These are phyloP conservation scores for Lobophora halterata DNA, from an alignment of 2,888 invertebrate species.

Conservation along the genomic window DNA sequence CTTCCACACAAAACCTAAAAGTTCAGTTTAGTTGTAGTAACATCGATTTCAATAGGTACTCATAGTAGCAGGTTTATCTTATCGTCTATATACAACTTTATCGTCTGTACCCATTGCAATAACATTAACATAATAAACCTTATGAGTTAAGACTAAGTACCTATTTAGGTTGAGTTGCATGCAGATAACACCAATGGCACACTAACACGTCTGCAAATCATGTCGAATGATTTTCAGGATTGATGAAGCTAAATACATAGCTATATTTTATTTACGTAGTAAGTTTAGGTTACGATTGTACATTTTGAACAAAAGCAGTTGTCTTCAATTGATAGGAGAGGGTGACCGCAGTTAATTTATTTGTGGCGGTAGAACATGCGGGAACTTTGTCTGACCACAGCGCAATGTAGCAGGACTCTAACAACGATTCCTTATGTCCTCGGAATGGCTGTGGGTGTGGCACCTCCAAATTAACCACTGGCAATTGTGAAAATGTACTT, in stretches of 20 bases:
- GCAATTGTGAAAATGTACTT: slow-evolving; percentile 14
- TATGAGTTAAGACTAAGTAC: too few species aligned
- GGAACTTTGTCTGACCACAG: slow-evolving; percentile 61
- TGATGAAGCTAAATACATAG: too few species aligned
- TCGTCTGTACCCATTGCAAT: too few species aligned
- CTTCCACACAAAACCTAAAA: slow-evolving; percentile 32
- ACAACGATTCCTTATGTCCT: slow-evolving; percentile 25
- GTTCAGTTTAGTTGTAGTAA: too few species aligned
- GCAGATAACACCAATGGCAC: too few species aligned
- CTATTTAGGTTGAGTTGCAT: too few species aligned
- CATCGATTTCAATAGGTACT: too few species aligned
- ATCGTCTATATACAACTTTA: too few species aligned
- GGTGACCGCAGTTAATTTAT: slow-evolving; percentile 70
- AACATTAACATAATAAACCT: too few species aligned
- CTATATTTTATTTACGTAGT: neutral
- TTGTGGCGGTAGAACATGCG: slow-evolving; percentile 65
- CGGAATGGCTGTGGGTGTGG: slow-evolving; percentile 31
- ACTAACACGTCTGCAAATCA: too few species aligned
- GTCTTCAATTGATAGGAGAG: slow-evolving; percentile 72
- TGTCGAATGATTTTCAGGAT: too few species aligned
- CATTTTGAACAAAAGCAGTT: slow-evolving; percentile 54
- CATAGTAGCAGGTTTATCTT: too few species aligned
- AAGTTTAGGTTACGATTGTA: slow-evolving; percentile 41
- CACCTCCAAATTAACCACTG: slow-evolving; percentile 19
- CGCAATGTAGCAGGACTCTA: slow-evolving; percentile 20